Evolutionary conservation across 2,797 vertebrate species (phyloP).

Genomic region (Rhadinocentrus ornatus): DNA sequence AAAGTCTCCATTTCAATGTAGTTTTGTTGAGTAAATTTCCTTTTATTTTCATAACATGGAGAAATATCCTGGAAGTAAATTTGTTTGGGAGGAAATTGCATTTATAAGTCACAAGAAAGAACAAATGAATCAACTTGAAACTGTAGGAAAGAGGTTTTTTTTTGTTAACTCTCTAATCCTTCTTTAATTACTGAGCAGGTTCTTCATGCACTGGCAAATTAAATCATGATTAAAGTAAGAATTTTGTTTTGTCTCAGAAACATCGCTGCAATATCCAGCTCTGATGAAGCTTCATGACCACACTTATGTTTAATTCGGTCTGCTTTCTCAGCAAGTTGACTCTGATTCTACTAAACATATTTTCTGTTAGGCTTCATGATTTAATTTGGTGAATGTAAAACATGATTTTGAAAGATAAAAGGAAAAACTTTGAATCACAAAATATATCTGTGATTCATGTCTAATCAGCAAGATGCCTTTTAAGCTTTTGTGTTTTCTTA

Average conservation of each 20-base stretch:
- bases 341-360: not conserved
- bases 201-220: not conserved
- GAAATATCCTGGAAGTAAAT: conserved; percentile 21
- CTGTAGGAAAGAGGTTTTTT: not conserved
- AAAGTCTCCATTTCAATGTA: conserved; percentile 18
- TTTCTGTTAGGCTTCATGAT: conserved; percentile 8
- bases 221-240: conserved; percentile 16
- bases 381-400: conserved; percentile 2
- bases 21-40: conserved; percentile 28
- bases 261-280: conserved; percentile 4
- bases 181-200: conserved; percentile 2
- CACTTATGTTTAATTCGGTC: conserved; percentile 22
- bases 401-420: not conserved
- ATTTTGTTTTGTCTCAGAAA: conserved; percentile 16
- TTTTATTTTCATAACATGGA: conserved; percentile 5
- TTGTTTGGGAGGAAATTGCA: conserved; percentile 16
- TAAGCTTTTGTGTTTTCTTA: no score
- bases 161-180: conserved; percentile 1
- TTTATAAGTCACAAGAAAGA: conserved; percentile 20
- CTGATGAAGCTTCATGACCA: not conserved
- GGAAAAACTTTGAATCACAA: conserved; percentile 12
- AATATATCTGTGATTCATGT: not conserved
- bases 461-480: no score
- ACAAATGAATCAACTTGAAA: conserved; percentile 13
- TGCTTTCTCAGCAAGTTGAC: conserved; percentile 6